Conservation (phyloP, 2,797 vertebrate genomes). For the Syncerus caffer region DNA sequence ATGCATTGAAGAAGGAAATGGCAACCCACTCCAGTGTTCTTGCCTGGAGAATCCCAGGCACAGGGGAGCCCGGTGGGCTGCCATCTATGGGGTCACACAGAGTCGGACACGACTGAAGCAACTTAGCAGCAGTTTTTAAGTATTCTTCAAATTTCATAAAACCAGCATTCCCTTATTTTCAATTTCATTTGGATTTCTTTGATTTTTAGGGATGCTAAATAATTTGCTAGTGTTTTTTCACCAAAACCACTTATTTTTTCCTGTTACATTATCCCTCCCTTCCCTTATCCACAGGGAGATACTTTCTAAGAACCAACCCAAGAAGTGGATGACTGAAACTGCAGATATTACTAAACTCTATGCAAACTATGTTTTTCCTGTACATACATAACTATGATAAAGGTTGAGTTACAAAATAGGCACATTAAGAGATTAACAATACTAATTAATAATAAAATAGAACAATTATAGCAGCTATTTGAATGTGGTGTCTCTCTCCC, state of each 20-base stretch:
- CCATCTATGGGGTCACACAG: too few relatives aligned
- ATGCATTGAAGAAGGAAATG: too few relatives aligned
- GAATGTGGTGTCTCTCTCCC: not conserved
- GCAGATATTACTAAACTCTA: not conserved
- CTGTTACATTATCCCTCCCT: not conserved
- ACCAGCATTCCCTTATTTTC: not conserved
- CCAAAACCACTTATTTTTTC: not conserved
- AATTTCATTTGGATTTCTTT: not conserved
- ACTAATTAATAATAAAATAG: not conserved
- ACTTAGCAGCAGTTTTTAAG: not conserved
- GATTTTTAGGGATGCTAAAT: not conserved
- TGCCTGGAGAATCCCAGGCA: too few relatives aligned
- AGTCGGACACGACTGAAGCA: too few relatives aligned
- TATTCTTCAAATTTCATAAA: not conserved
- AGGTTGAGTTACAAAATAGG: not conserved
- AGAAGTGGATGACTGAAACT: not conserved
- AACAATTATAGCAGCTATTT: not conserved
- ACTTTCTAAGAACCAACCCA: not conserved
- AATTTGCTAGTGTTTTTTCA: not conserved
- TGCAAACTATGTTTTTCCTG: not conserved
- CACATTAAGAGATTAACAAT: not conserved
- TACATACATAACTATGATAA: not conserved
- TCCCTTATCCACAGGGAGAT: not conserved
- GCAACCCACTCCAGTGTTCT: too few relatives aligned
- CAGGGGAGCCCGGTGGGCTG: too few relatives aligned